Evolutionary conservation across 2,113 vertebrate genomes (phyloP).

Genomic region (Petromus typicus): DNA sequence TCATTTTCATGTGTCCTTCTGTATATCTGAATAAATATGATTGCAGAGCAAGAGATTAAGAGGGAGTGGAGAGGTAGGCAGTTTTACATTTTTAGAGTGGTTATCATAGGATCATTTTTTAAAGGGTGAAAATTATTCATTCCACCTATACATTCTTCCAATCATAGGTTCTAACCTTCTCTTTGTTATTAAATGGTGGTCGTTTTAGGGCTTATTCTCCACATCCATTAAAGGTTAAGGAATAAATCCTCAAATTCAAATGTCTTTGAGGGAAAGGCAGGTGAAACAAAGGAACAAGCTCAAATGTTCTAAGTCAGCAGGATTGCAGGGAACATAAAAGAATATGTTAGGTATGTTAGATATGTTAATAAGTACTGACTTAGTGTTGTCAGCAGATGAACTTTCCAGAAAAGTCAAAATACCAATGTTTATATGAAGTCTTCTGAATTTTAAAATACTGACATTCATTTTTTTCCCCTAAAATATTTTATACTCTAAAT

Average conservation of each 20-base stretch:
- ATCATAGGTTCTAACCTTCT: not conserved
- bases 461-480: not conserved
- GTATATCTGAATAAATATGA: not conserved
- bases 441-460: constrained; percentile 19
- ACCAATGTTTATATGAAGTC: constrained; percentile 3
- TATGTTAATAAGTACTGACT: not conserved
- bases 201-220: not conserved
- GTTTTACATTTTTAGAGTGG: not conserved
- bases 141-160: not conserved
- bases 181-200: not conserved
- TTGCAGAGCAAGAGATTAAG: not conserved
- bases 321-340: not conserved
- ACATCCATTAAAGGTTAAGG: not conserved
- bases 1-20: not conserved
- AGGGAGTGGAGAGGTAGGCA: not conserved
- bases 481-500: constrained; percentile 27
- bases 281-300: not conserved
- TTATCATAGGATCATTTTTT: not conserved
- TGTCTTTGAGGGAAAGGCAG: not conserved
- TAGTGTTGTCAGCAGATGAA: not conserved
- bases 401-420: constrained; percentile 29
- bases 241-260: not conserved
- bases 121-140: constrained; percentile 12
- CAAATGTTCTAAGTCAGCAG: not conserved
- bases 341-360: not conserved